Evolutionary conservation across 2,113 vertebrate genomes (phyloP), one percentile per base, ranked within the genome.

Genomic region (Smithornis capensis): DNA sequence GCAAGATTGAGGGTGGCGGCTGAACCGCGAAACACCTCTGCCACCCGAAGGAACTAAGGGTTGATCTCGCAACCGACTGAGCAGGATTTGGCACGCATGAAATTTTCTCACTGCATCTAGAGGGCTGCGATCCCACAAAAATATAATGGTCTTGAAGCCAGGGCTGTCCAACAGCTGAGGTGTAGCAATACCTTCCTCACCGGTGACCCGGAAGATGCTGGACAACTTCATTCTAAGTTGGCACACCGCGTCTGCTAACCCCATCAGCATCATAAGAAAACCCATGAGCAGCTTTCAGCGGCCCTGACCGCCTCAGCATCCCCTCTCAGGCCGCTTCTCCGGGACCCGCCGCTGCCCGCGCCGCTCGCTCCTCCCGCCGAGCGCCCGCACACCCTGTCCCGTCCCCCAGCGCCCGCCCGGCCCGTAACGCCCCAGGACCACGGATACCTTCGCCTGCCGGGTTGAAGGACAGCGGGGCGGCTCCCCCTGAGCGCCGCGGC

Each of bases 31-130:
- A 24, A 5, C 63, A 3, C 24, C 45, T 31, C 33, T 18, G 23
- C 23, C 3, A 14, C 27, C 23, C 33, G 3, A 22, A 37, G 22
- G 9, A 14, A 10, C 16, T 7, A 22, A 11, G 24, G 11, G 21
- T 0, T 19, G 52, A 10, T 10, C 7, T 4, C 1, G 0, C 17
- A 27, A 9, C 0, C 44, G 9, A 8, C 33, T 2, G 4, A 31
- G 35, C 18, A 9, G n/a, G 2, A 10, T 3, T 4, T 19, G 19
- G 19, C 57, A 25, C 44, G 14, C 25, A 4, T 1, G 2, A 25
- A 3, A 10, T 50, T 49, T 14, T 11, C n/a, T 37, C 44, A 5
- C 14, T 4, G 4, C 17, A 11, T 1, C 9, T 4, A 6, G 3
- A 23, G 19, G 24, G 28, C 0, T 14, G n/a, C 1, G 11, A 56